A percentile compares a stretch with the other conserved stretches of the same genome.
Conservation (phyloP, 2,888 invertebrate species). For the Lithodes maja region DNA sequence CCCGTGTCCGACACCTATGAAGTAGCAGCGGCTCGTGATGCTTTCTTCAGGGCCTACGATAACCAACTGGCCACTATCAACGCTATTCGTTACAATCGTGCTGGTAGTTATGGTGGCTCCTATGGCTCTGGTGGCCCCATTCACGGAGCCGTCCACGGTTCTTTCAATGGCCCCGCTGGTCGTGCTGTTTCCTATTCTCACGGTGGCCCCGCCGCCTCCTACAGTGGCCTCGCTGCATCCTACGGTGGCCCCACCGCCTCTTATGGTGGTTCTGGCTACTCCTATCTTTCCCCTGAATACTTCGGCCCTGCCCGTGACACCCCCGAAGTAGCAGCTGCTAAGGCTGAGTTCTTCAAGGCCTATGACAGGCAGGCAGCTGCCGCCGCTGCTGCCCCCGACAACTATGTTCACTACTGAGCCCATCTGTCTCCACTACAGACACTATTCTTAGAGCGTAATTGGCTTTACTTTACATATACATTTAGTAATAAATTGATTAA, state of each 20-base stretch:
- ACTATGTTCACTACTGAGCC: conserved; percentile 18
- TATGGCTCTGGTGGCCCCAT: conserved; percentile 3
- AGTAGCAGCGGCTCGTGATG: conserved; percentile 41
- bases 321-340: conserved; percentile 56
- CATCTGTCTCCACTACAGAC: neutral
- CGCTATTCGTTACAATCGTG: conserved; percentile 7
- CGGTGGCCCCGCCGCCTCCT: neutral
- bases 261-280: neutral
- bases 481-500: too few species aligned
- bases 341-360: conserved; percentile 45
- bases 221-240: neutral
- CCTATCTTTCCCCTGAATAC: conserved; percentile 3
- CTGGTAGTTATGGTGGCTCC: conserved; percentile 3
- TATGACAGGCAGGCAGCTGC: conserved; percentile 51
- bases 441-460: neutral
- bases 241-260: conserved; percentile 14
- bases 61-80: conserved; percentile 24
- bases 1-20: conserved; percentile 51
- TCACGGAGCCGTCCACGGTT: neutral
- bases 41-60: conserved; percentile 48
- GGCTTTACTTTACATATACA: too few species aligned
- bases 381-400: conserved; percentile 52
- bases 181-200: neutral
- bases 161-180: neutral
- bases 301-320: conserved; percentile 41